phyloP scores from a whole-genome alignment of 2,113 vertebrate genomes.

The Microcebus lehilahytsara region DNA sequence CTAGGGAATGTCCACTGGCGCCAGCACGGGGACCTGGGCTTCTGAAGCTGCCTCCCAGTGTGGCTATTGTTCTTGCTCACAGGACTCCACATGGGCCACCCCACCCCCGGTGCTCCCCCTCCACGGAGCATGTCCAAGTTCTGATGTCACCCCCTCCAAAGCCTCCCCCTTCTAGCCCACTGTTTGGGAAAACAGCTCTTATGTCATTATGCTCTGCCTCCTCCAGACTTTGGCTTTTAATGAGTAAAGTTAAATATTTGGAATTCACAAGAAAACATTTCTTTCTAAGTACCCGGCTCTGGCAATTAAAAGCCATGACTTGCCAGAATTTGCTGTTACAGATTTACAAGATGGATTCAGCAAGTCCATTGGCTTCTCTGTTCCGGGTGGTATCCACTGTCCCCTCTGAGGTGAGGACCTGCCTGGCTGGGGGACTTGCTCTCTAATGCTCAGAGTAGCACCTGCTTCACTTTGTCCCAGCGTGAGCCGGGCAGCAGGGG shows the following conservation, averaged over 20 bases:
- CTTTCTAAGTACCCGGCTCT: not conserved
- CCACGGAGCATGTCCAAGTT: fast-evolving
- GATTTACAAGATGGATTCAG: not conserved
- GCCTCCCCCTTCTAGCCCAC: not conserved
- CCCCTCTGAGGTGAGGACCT: not conserved
- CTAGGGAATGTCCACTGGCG: not conserved
- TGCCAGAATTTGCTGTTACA: not conserved
- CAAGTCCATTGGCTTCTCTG: not conserved
- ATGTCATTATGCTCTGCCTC: not conserved
- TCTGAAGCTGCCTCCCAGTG: not conserved
- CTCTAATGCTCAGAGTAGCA: not conserved
- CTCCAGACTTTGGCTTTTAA: not conserved
- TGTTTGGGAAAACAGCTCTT: not conserved
- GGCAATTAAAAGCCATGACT: not conserved
- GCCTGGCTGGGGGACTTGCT: fast-evolving
- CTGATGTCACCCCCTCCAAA: fast-evolving
- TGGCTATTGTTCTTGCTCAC: not conserved
- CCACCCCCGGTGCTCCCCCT: fast-evolving
- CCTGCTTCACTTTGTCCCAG: not conserved
- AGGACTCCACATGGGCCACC: fast-evolving
- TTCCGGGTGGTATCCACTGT: not conserved
- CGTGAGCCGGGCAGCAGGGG: no score
- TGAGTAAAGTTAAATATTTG: not conserved
- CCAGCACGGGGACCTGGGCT: fast-evolving
- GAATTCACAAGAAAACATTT: not conserved